A percentile compares a stretch with the other conserved stretches of the same genome.
Conservation (phyloP, 1,140 invertebrate genomes). For the Sycobia sp. region DNA sequence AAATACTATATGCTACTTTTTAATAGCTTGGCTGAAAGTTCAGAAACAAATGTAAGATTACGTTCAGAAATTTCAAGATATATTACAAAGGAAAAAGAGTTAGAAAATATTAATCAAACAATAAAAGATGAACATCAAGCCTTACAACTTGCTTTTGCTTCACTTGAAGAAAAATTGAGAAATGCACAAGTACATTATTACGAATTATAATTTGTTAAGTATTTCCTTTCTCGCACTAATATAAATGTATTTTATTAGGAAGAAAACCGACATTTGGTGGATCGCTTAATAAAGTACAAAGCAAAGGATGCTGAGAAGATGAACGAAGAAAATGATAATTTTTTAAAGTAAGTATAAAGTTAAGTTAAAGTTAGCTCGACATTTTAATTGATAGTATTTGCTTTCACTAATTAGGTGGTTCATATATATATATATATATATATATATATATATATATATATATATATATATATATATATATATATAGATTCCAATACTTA, state of each 20-base stretch:
- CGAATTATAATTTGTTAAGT: background rate
- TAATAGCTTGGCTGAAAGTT: conserved; percentile 75
- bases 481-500: too few relatives aligned
- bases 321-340: conserved; percentile 93
- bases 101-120: conserved; percentile 84
- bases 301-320: conserved; percentile 91
- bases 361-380: background rate
- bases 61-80: conserved; percentile 72
- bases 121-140: conserved; percentile 94
- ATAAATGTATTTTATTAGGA: conserved; percentile 68
- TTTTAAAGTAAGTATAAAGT: conserved; percentile 74
- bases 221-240: conserved; percentile 7
- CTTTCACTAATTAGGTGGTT: conserved; percentile 16
- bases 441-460: too few relatives aligned
- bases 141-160: conserved; percentile 85
- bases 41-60: conserved; percentile 68
- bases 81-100: conserved; percentile 68
- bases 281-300: conserved; percentile 88
- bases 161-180: conserved; percentile 87
- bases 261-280: conserved; percentile 86
- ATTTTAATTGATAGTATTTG: conserved; percentile 6
- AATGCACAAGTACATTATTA: conserved; percentile 72
- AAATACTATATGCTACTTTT: too few relatives aligned
- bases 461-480: too few relatives aligned
- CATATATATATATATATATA: too few relatives aligned